Base-by-base conservation (phyloP, 2,888 invertebrate species). In the Drosophila fungiperda region DNA sequence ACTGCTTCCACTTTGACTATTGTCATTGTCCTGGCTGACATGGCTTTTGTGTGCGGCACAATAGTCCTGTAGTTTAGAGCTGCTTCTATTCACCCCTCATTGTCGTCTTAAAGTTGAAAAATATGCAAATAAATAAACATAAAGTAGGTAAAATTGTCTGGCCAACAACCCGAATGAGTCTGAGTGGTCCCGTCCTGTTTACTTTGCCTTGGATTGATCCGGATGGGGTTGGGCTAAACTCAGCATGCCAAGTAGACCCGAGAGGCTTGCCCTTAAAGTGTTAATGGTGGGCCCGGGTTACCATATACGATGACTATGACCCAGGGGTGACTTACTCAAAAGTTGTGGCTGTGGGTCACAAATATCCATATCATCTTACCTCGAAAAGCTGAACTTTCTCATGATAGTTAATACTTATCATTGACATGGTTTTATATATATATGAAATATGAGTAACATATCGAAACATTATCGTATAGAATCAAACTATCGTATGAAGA, bases 71-170 rank as follows among this genome's bases (percentile, higher is more conserved):
- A 20, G 52, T 72, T 50, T 66, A 50, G 35, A 35, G 67, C 40
- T 35, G 65, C 54, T 66, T 62, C 68, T 68, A 63, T 67, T 68
- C 35, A 32, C 17, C 57, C 54, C 63, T 68, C 86, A 73, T 88
- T 83, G 82, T 88, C 82, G 80, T 88, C 88, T 88, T 88, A 86
- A 88, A 85, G 86, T 86, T 88, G 82, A 72, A 82, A 88, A 88
- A 85, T 85, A 85, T 85, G 85, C 87, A 85, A 85, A 85, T 85
- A 85, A 86, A 88, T 83, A 86, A 77, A 72, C 80, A 83, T 82
- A 85, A 85, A 85, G 83, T 85, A 88, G 86, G 85, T 85, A 85
- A 85, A 85, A 85, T 88, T 86, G 85, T 88, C 86, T 83, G 86
- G 88, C 88, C 85, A 85, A 85, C 82, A 85, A 88, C 88, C 86